Percentiles rank a stretch among this genome's conserved stretches.
These are phyloP conservation scores for Cebidichthys violaceus DNA, from an alignment of 2,113 vertebrate species.

Conservation along the genomic window DNA sequence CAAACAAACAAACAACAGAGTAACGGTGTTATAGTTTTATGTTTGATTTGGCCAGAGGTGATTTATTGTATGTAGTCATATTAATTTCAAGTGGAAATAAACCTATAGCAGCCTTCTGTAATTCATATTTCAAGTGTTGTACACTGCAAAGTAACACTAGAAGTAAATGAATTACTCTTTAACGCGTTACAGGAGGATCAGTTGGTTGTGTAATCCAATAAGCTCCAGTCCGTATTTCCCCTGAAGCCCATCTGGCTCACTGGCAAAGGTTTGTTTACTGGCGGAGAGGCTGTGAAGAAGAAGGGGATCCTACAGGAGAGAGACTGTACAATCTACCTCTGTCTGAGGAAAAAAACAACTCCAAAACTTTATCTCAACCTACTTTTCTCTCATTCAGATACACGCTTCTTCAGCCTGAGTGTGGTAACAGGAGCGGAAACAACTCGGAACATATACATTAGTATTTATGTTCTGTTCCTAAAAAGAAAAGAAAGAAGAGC, in stretches of 20 bases:
- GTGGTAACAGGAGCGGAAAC: not conserved
- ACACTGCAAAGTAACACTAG: not conserved
- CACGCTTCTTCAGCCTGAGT: too few relatives aligned
- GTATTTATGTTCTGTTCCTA: conserved; percentile 11
- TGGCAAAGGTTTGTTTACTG: conserved; percentile 90
- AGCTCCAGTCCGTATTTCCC: conserved; percentile 89
- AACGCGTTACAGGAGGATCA: conserved; percentile 33
- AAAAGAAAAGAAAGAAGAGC: not conserved
- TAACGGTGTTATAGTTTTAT: too few relatives aligned
- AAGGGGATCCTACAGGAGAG: conserved; percentile 73
- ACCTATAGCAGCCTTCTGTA: not conserved
- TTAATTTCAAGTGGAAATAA: not conserved
- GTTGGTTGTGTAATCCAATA: conserved; percentile 71
- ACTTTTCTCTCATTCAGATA: not conserved
- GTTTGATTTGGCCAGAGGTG: too few relatives aligned
- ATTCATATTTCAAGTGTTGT: not conserved
- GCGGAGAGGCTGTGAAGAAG: conserved; percentile 75
- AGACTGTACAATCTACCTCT: conserved; percentile 74
- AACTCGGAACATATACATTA: conserved; percentile 9
- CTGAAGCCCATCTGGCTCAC: conserved; percentile 83
- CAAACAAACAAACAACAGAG: too few relatives aligned
- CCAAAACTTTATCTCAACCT: conserved; percentile 5
- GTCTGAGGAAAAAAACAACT: not conserved
- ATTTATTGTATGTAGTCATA: too few relatives aligned
- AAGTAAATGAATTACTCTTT: conserved; percentile 16